Evolutionary conservation across 2,113 vertebrate species (phyloP).

Genomic region (Mustelus asterias): DNA sequence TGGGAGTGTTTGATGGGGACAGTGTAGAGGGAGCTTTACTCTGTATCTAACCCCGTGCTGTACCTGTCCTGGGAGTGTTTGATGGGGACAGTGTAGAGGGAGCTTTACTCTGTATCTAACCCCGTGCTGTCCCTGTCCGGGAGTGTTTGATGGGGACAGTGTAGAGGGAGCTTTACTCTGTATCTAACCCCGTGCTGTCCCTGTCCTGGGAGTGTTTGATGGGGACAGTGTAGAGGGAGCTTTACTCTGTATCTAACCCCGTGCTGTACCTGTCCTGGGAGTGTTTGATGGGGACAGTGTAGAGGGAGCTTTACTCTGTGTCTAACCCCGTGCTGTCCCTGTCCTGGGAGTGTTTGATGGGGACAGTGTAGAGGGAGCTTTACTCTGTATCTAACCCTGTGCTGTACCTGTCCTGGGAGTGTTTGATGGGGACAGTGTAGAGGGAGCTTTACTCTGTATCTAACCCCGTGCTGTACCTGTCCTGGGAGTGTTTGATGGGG

Average conservation of each 20-base stretch:
- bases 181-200: not conserved
- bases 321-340: not conserved
- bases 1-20: not conserved
- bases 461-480: not conserved
- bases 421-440: not conserved
- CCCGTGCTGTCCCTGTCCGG: not conserved
- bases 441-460: not conserved
- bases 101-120: conserved; percentile 2
- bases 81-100: not conserved
- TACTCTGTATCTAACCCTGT: too few relatives aligned
- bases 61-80: not conserved
- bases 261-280: not conserved
- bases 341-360: not conserved
- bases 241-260: not conserved
- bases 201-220: not conserved
- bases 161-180: not conserved
- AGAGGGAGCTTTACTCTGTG: not conserved
- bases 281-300: not conserved
- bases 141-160: not conserved
- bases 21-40: not conserved
- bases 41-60: not conserved
- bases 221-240: not conserved
- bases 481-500: not conserved
- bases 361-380: too few relatives aligned
- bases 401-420: not conserved